Base-by-base conservation (phyloP, 2,888 invertebrate species). In the Athrips mouffetella region DNA sequence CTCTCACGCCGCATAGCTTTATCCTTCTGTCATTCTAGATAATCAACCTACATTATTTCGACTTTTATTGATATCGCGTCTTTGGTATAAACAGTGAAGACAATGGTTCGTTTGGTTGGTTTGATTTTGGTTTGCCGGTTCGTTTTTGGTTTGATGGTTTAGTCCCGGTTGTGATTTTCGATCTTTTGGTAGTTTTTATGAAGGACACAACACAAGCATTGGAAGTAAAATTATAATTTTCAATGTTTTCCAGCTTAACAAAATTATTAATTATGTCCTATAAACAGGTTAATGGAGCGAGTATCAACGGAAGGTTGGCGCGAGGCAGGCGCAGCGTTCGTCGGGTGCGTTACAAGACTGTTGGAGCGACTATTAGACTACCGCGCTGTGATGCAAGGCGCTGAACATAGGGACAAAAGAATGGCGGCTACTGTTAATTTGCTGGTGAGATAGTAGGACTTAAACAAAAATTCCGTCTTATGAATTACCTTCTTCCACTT, bases 371-470 rank as follows among this genome's bases (percentile, higher is more conserved):
- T 98, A 45, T 86, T 98, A 37, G 98, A 98, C 88, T 98, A 98
- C 80, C 92, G 98, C 57, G 96, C 96, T 65, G 97, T 98, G 1
- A 96, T 97, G 88, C 96, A 97, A 73, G 97, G 97, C 11, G 97
- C 98, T 64, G 98, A 98, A 73, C 97, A 98, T 76, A 90, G 96
- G 27, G 97, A 98, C 74, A 98, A 98, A 74, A 90, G 97, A 52
- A 98, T 98, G 97, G 96, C 97, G 0, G 98, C 98, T 73, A 98
- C 98, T 2, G 97, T 98, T 48, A 98, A 98, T 80, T 89, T 98
- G 56, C 45, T 51, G 3, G 51, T 51, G 10, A 46, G 46, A 33
- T 7, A 8, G 16, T 15, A 5, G 16, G 30, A 11, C n/a, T n/a
- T n/a, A n/a, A n/a, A n/a, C n/a, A n/a, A n/a, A n/a, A n/a, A n/a